Evolutionary conservation across 2,888 invertebrate species (phyloP).

Genomic region (Pinctada fucata): DNA sequence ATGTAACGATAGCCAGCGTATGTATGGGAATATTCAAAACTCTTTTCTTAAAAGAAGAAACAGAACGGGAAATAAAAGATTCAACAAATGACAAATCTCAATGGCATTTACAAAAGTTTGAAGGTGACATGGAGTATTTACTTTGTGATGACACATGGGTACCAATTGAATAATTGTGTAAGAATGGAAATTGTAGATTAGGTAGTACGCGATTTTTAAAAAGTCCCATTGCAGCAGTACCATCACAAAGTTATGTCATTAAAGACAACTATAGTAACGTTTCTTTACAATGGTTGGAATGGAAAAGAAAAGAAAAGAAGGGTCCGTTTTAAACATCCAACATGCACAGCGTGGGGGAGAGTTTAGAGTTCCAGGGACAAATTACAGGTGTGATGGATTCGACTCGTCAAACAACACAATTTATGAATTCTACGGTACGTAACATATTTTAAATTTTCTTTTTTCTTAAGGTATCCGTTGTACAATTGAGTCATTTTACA

Average conservation of each 20-base stretch:
- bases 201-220: slow-evolving; percentile 5
- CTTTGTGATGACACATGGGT: slow-evolving; percentile 11
- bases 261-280: slow-evolving; percentile 37
- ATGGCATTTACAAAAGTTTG: slow-evolving; percentile 9
- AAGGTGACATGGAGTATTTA: slow-evolving; percentile 1
- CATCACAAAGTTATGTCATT: slow-evolving; percentile 34
- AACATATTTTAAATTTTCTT: neutral
- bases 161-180: slow-evolving; percentile 5
- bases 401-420: slow-evolving; percentile 8
- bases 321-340: slow-evolving; percentile 19
- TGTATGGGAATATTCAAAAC: slow-evolving; percentile 21
- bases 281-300: slow-evolving; percentile 47
- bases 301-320: slow-evolving; percentile 8
- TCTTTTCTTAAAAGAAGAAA: slow-evolving; percentile 15
- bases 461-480: too few relatives aligned
- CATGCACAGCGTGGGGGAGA: slow-evolving; percentile 39
- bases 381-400: slow-evolving; percentile 31
- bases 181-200: neutral
- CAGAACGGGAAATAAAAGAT: slow-evolving; percentile 7
- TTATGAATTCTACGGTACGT: slow-evolving; percentile 33
- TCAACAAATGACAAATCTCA: slow-evolving; percentile 1
- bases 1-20: slow-evolving; percentile 29
- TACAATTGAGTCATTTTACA: too few relatives aligned
- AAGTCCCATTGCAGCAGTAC: slow-evolving; percentile 36
- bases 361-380: slow-evolving; percentile 23